These are phyloP conservation scores for Aphidius gifuensis DNA, from an alignment of 1,140 invertebrate genomes.

Conservation along the genomic window DNA sequence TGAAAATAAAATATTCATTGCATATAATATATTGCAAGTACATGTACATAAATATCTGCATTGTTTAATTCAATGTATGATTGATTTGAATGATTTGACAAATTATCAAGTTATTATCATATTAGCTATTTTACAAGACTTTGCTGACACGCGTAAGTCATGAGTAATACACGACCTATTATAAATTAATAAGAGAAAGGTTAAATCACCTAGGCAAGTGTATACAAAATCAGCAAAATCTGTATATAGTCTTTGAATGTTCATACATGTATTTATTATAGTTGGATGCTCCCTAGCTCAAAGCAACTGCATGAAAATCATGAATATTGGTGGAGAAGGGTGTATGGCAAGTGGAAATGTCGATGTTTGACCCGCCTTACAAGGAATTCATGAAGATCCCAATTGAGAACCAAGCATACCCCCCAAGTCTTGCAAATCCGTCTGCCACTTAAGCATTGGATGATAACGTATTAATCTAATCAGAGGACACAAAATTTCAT, in stretches of 20 bases:
- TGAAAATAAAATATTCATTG: too few species aligned
- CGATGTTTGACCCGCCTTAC: conserved; percentile 48
- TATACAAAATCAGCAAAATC: conserved; percentile 24
- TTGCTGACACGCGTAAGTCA: conserved; percentile 25
- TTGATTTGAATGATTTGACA: conserved; percentile 13
- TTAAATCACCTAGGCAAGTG: conserved; percentile 39
- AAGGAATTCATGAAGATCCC: conserved; percentile 37
- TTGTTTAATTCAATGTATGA: too few species aligned
- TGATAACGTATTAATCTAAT: conserved; percentile 53
- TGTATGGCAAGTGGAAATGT: conserved; percentile 14
- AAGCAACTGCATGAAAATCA: conserved; percentile 32
- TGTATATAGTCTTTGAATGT: conserved; percentile 8
- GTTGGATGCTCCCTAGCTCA: conserved; percentile 18
- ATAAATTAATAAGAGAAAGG: conserved; percentile 49
- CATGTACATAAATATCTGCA: too few species aligned
- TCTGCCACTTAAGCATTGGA: conserved; percentile 48
- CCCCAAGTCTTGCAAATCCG: conserved; percentile 25
- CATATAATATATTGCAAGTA: too few species aligned
- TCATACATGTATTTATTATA: conserved; percentile 13
- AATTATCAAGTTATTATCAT: conserved; percentile 21
- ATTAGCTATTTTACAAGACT: conserved; percentile 14
- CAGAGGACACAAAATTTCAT: conserved; percentile 35
- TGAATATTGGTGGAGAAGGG: conserved; percentile 11
- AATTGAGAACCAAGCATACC: conserved; percentile 27
- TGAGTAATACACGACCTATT: conserved; percentile 33